Percentiles rank a stretch among this genome's conserved stretches.
Conservation (phyloP, 2,888 invertebrate species). For the Lycophotia porphyrea region DNA sequence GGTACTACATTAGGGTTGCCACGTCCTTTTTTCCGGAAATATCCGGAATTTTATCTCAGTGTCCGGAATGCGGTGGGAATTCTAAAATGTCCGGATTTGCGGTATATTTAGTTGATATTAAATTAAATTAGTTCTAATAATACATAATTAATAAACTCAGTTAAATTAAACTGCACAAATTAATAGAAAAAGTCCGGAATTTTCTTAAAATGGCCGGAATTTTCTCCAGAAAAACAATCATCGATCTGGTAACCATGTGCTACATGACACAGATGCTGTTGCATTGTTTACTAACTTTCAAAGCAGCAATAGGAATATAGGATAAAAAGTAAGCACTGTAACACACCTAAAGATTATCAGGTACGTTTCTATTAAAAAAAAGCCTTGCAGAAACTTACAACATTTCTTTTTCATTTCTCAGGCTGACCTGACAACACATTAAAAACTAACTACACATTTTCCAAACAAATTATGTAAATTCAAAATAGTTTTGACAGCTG, state of each 20-base stretch:
- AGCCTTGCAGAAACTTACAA: not conserved
- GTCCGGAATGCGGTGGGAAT: not conserved
- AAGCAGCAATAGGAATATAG: not conserved
- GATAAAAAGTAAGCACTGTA: not conserved
- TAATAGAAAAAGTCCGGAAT: too few relatives aligned
- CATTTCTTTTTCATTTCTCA: not conserved
- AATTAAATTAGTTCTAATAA: too few relatives aligned
- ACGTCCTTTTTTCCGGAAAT: not conserved
- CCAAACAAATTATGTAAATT: not conserved
- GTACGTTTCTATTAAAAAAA: not conserved
- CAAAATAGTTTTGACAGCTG: not conserved
- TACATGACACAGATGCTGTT: not conserved
- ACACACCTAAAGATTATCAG: not conserved
- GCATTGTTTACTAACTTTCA: not conserved
- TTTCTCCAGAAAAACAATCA: not conserved
- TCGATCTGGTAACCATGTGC: not conserved
- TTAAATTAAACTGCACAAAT: not conserved
- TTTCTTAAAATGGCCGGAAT: not conserved
- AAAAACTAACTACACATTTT: not conserved
- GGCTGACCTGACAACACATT: not conserved
- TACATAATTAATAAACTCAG: too few relatives aligned
- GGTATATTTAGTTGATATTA: not conserved
- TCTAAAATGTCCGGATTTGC: not conserved
- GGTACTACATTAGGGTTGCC: not conserved
- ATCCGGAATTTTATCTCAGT: not conserved